Percentiles rank a stretch among this genome's conserved stretches.
phyloP scores from a whole-genome alignment of 2,113 vertebrate genomes.

The Mus spicilegus region DNA sequence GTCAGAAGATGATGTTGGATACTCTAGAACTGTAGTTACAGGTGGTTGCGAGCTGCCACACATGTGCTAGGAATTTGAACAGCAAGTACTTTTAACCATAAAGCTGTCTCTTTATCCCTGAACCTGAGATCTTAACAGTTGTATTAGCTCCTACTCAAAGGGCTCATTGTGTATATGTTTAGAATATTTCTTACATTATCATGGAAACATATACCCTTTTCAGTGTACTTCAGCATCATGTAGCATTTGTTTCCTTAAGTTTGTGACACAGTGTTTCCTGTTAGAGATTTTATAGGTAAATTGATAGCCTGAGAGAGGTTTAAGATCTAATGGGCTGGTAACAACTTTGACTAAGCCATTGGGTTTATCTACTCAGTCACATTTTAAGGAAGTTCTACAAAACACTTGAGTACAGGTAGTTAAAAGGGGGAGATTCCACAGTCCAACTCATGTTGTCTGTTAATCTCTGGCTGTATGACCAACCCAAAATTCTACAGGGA shows the following conservation, averaged over 20 bases:
- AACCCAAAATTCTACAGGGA: not conserved
- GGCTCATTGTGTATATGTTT: not conserved
- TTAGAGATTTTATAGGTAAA: conserved; percentile 8
- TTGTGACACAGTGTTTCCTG: conserved; percentile 12
- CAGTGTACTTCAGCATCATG: not conserved
- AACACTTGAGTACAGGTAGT: not conserved
- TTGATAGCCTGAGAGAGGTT: not conserved
- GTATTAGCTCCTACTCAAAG: conserved; percentile 12
- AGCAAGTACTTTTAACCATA: not conserved
- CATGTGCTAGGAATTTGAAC: not conserved
- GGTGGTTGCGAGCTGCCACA: not conserved
- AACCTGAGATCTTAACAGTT: not conserved
- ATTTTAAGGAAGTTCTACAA: not conserved
- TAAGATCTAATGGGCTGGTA: not conserved
- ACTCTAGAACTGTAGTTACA: not conserved
- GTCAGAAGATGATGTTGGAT: not conserved
- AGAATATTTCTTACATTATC: not conserved
- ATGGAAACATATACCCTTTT: not conserved
- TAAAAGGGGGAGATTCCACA: not conserved
- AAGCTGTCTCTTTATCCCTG: not conserved
- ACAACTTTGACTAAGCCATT: not conserved
- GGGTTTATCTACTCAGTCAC: not conserved
- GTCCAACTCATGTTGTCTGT: not conserved
- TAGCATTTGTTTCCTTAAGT: conserved; percentile 1
- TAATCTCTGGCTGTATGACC: not conserved